These are phyloP conservation scores for Plutomurus gul DNA, from an alignment of 1,140 invertebrate species.

Conservation along the genomic window DNA sequence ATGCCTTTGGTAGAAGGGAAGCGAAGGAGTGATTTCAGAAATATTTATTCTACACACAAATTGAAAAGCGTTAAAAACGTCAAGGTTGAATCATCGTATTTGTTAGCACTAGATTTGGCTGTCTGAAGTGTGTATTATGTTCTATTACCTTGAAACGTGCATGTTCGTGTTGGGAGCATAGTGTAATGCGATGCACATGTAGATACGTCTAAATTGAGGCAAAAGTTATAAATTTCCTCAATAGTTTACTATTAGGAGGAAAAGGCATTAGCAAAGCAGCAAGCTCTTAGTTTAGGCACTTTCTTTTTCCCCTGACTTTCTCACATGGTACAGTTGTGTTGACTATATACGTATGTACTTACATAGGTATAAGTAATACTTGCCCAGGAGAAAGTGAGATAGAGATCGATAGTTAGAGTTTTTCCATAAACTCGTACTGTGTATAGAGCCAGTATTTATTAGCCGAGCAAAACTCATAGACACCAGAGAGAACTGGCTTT, in stretches of 20 bases:
- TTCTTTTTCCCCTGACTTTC: background rate
- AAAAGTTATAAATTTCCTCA: background rate
- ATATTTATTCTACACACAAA: background rate
- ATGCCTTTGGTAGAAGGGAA: too few relatives aligned
- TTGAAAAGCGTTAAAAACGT: constrained; percentile 14
- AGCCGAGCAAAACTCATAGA: constrained; percentile 3
- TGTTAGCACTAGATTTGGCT: background rate
- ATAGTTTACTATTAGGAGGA: background rate
- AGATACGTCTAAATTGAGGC: background rate
- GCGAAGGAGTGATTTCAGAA: too few relatives aligned
- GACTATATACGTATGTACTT: background rate
- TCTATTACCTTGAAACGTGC: too few relatives aligned
- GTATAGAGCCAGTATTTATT: background rate
- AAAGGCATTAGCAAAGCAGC: background rate
- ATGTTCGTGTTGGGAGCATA: background rate
- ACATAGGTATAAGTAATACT: too few relatives aligned
- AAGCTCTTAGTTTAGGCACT: background rate
- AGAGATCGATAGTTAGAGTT: constrained; percentile 14
- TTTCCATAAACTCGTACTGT: constrained; percentile 9
- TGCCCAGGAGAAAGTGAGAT: constrained; percentile 11
- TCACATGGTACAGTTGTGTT: background rate
- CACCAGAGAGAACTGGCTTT: too few relatives aligned
- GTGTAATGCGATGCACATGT: background rate
- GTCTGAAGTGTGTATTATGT: too few relatives aligned
- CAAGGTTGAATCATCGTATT: background rate